Evolutionary conservation across 1,140 invertebrate species (phyloP), one percentile per base, ranked within the genome.

Genomic region (Drosophila tristis): DNA sequence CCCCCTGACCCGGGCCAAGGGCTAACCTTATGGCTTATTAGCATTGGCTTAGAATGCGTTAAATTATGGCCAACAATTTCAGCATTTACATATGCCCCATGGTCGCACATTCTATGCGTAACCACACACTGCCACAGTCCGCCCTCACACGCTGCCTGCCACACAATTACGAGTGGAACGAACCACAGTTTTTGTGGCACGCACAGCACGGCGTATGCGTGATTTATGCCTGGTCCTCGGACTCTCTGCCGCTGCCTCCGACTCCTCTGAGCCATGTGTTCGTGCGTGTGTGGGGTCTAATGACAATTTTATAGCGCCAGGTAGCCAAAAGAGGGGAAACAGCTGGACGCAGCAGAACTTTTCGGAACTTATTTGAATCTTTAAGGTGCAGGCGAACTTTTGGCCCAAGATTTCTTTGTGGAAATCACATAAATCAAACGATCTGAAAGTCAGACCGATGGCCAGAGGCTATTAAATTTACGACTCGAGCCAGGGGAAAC

Each of bases 381-480:
- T 74, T 71, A 72, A 71, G 71, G 48, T 29, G 15, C 42, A 25
- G 42, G 7, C 2, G 7, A 31, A 68, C 47, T 13, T 68, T 59
- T 25, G 44, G 20, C 42, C 78, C 59, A 39, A 39, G 68, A 63
- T 74, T 66, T 60, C 63, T 63, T 48, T 26, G 64, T 70, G 25
- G 25, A 56, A 74, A 63, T 60, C 54, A 31, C 51, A 76, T 72
- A 80, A 80, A 76, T 80, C 71, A 80, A 75, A 58, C 72, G 64
- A 58, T 71, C 42, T 44, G 48, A 56, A 39, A 31, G 65, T 48
- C 56, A 48, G 55, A 72, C 43, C 78, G 71, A 65, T 53, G 56
- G 77, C 50, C 78, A 71, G 57, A 59, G 78, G 78, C 73, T 72
- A 81, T 81, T 67, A 73, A 73, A 81, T 81, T 82, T 81, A 81